phyloP scores from a whole-genome alignment of 2,113 vertebrate species.

The Amblyopsis rosae region DNA sequence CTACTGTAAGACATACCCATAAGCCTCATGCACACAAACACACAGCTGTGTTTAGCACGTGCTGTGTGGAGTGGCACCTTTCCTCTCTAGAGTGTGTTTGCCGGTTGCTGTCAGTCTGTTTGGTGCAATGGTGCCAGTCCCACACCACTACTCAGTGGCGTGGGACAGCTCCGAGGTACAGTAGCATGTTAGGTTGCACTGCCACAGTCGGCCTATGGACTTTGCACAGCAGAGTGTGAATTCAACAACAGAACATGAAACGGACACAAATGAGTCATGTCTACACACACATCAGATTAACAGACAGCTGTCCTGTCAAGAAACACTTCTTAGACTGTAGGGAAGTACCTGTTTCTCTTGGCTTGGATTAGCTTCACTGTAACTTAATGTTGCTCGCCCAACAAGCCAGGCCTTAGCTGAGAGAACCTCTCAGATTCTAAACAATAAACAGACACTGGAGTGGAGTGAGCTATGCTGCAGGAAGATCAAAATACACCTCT shows the following conservation, averaged over 20 bases:
- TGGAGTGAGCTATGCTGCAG: too few species aligned
- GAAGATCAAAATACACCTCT: too few species aligned
- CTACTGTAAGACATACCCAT: too few species aligned
- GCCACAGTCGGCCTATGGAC: constrained; percentile 30
- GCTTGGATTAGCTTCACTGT: too few species aligned
- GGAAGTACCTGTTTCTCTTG: too few species aligned
- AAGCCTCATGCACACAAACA: not conserved
- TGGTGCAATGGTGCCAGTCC: constrained; percentile 39
- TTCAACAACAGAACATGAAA: too few species aligned
- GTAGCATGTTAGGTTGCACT: constrained; percentile 65
- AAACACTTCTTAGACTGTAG: too few species aligned
- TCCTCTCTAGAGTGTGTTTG: not conserved
- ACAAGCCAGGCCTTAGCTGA: not conserved
- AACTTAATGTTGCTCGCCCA: too few species aligned
- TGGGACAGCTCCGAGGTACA: constrained; percentile 24
- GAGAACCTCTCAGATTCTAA: not conserved
- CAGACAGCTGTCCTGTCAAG: too few species aligned
- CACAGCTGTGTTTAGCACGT: not conserved
- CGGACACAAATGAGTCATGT: not conserved
- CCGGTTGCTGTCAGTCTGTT: too few species aligned
- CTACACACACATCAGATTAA: not conserved
- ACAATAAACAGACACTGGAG: not conserved
- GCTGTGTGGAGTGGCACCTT: not conserved
- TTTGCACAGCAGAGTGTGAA: constrained; percentile 7
- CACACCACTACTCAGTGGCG: constrained; percentile 14